phyloP scores from a whole-genome alignment of 2,797 vertebrate genomes.

The Sebastes iracundus region DNA sequence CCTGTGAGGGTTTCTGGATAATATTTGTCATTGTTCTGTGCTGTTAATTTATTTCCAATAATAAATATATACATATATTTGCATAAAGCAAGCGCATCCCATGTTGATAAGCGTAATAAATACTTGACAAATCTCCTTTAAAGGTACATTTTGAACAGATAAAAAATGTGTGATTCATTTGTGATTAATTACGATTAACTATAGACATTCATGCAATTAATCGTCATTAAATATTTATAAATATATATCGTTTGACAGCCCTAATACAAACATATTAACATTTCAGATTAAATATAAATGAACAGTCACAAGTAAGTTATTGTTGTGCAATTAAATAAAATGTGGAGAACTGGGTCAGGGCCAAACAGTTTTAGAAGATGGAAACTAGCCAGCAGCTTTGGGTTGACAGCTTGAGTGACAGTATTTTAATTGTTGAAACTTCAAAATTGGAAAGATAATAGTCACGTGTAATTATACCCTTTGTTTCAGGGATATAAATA shows the following conservation, averaged over 20 bases:
- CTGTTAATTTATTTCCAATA: fast-evolving
- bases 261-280: background rate
- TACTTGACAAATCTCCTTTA: too few species aligned
- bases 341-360: background rate
- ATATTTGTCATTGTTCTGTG: too few species aligned
- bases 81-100: too few species aligned
- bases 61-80: too few species aligned
- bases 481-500: background rate
- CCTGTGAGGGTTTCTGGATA: too few species aligned
- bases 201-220: too few species aligned
- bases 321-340: background rate
- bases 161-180: too few species aligned
- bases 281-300: background rate
- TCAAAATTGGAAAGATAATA: background rate
- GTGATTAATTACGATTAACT: fast-evolving
- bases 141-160: too few species aligned
- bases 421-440: background rate
- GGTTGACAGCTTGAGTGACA: background rate
- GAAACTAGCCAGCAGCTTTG: background rate
- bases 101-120: too few species aligned
- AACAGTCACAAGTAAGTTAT: background rate
- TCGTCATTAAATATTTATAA: too few species aligned
- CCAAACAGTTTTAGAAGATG: background rate
- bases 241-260: fast-evolving
- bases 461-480: background rate